Evolutionary conservation across 2,113 vertebrate species (phyloP), one percentile per base, ranked within the genome.

Genomic region (Melierax canorus): DNA sequence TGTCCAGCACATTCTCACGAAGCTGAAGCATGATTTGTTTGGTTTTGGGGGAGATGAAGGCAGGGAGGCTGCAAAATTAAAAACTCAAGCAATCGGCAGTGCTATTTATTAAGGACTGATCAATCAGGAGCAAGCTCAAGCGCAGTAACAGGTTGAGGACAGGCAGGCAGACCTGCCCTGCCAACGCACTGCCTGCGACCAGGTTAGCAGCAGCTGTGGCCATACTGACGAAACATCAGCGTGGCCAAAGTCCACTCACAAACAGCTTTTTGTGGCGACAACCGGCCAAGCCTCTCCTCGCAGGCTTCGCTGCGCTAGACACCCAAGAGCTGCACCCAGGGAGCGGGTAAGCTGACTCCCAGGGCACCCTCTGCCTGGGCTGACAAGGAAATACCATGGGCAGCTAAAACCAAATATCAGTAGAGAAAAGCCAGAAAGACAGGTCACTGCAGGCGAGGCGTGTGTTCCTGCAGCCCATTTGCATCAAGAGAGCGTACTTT

Each of bases 371-470:
- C 91, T 0, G 0, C 55, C 67, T 36, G 9, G 36, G 62, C 38
- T 83, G 45, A 76, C 67, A 45, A 88, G 81, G 72, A 94, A 94
- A 73, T 32, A 55, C 10, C 86, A 34, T 12, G 4, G 13, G 63
- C 38, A 76, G 71, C 62, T 62, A 82, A 90, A 53, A 43, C 4
- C 1, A 41, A 77, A 13, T 20, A 85, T 72, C 56, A 76, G 77
- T 46, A 66, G 62, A 30, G 80, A 72, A 73, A 68, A 96, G 73
- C 87, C 81, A 93, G 96, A 94, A 90, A 96, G 96, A 95, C 96
- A 58, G 84, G 90, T 94, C 87, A 59, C 36, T 2, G 3, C 29
- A 12, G 53, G 69, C 0, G 0, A 84, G 34, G 60, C 3, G 3
- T 81, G 69, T 45, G 76, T 39, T 55, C 88, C 20, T 2, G 69